Base-by-base conservation (phyloP, 1,140 invertebrate species). In the Gerris buenoi region DNA sequence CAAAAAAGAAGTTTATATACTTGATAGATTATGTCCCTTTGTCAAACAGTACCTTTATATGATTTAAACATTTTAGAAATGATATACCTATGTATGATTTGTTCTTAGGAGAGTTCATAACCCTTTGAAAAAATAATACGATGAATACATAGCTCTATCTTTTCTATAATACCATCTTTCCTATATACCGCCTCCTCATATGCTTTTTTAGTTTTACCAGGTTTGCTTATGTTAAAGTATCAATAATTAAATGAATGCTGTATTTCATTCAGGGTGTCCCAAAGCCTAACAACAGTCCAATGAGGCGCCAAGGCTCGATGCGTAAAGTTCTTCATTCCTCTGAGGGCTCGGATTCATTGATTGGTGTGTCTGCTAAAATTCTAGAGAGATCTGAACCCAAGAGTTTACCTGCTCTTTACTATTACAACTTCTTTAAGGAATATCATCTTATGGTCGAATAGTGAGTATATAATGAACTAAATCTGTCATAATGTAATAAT, bases 331-430 rank as follows among this genome's bases (percentile, higher is more conserved):
- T 67, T 1, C 66, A 67, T 56, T 63, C 66, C 3, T 23, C 57
- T 27, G 27, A 29, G 23, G 60, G 61, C 15, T 60, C 27, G 33
- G 66, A 67, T 3, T 63, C 66, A 2, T 18, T 67, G n/a, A 14
- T 63, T 18, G 66, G 66, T 62, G 57, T 60, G 46, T 62, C 66
- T 3, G 66, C 66, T 1, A 67, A 67, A 63, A 67, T 67, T 57
- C 58, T 67, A 23, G 66, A 67, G 2, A 57, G 66, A 18, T 57
- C 66, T n/a, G 59, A 56, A 46, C 29, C 25, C 10, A 28, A 63
- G 15, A 63, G 15, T 22, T 28, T 15, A 13, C 10, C 22, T 2
- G 27, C 62, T 27, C 23, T 26, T 28, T 13, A 63, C 27, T 28
- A 63, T 63, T 27, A 26, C 62, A 26, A 13, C 15, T 14, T 63